Evolutionary conservation across 2,797 vertebrate genomes (phyloP).

Genomic region (Gallirallus australis): DNA sequence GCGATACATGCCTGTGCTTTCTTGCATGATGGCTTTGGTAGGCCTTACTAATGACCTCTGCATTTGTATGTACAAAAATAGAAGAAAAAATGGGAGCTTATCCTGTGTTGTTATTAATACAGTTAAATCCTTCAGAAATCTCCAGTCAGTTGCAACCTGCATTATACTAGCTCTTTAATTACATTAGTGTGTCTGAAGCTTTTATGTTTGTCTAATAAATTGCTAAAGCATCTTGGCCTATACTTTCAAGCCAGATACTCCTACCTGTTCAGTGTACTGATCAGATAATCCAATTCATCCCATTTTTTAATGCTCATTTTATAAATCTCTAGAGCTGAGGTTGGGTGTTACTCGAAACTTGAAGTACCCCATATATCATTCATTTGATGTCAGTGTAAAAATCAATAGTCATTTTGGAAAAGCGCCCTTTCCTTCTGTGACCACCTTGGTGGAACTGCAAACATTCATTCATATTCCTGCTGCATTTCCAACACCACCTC

Average conservation of each 20-base stretch:
- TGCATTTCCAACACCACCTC: conserved; percentile 33
- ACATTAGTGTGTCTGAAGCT: background rate
- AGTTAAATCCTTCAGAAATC: background rate
- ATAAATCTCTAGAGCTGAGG: conserved; percentile 7
- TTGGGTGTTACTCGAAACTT: background rate
- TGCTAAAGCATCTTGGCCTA: background rate
- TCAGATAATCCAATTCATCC: conserved; percentile 6
- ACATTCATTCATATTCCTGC: conserved; percentile 44
- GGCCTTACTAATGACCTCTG: background rate
- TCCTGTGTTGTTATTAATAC: background rate
- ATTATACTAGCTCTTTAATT: background rate
- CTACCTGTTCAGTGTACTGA: conserved; percentile 1
- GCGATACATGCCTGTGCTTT: background rate
- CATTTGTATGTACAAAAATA: background rate
- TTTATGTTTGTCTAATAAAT: background rate
- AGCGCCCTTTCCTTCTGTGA: conserved; percentile 40
- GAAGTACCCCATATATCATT: conserved; percentile 2
- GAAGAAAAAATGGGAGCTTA: background rate
- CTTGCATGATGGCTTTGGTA: background rate
- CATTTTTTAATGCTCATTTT: conserved; percentile 25
- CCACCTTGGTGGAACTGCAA: conserved; percentile 43
- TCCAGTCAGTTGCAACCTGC: background rate
- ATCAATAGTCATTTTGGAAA: conserved; percentile 45
- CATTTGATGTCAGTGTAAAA: conserved; percentile 5
- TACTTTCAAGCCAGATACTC: background rate